These are phyloP conservation scores for Delia radicum DNA, from an alignment of 1,140 invertebrate genomes.

Conservation along the genomic window DNA sequence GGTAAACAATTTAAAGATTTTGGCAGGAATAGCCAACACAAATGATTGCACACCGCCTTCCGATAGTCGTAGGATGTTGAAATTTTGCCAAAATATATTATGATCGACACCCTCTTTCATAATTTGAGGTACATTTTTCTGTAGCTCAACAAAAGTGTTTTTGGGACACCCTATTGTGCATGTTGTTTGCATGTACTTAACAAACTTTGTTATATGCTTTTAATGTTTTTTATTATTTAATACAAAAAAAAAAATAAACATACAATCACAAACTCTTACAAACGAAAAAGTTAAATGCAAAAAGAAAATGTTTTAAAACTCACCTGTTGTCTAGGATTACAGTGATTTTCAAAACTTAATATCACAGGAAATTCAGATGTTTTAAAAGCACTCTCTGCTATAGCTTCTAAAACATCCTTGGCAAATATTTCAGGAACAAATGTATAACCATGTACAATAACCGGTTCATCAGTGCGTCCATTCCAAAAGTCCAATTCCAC, in stretches of 20 bases:
- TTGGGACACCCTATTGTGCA: too few species aligned
- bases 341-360: conserved; percentile 98
- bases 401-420: conserved; percentile 95
- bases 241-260: background rate
- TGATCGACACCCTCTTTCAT: too few species aligned
- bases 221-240: too few species aligned
- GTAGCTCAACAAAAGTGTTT: too few species aligned
- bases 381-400: conserved; percentile 96
- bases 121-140: too few species aligned
- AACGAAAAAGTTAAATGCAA: background rate
- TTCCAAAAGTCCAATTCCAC: conserved; percentile 99
- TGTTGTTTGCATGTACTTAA: too few species aligned
- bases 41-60: too few species aligned
- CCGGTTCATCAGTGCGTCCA: conserved; percentile 88
- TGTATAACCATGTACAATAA: conserved; percentile 97
- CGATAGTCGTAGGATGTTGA: too few species aligned
- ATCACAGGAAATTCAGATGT: conserved; percentile 95
- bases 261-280: background rate
- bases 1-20: too few species aligned
- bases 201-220: too few species aligned
- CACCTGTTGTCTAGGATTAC: conserved; percentile 85
- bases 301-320: conserved; percentile 7
- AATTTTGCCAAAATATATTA: too few species aligned
- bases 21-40: too few species aligned
- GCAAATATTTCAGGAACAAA: conserved; percentile 95